phyloP scores from a whole-genome alignment of 2,797 vertebrate genomes.

The Lepidocolaptes lacrymiger region DNA sequence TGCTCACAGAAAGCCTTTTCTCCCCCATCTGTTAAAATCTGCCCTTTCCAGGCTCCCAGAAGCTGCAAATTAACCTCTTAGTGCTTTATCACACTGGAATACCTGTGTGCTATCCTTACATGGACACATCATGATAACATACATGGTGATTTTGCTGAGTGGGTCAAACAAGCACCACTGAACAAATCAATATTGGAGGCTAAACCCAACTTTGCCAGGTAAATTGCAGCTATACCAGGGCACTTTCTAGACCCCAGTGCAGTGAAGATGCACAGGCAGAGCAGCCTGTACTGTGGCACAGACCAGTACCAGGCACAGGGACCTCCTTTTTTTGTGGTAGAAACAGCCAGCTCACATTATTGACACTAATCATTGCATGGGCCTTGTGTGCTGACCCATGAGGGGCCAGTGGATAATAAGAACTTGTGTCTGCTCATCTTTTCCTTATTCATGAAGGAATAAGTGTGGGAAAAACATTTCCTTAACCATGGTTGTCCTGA shows the following conservation, averaged over 20 bases:
- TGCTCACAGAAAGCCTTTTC: background rate
- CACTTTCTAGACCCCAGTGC: background rate
- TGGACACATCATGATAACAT: background rate
- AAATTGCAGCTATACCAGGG: background rate
- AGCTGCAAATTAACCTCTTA: background rate
- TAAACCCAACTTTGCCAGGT: background rate
- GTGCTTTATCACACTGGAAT: background rate
- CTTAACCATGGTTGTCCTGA: background rate
- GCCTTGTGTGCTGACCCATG: background rate
- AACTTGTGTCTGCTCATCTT: background rate
- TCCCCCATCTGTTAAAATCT: background rate
- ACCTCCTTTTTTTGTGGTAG: background rate
- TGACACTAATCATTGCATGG: background rate
- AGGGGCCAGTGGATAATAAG: background rate
- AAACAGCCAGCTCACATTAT: background rate
- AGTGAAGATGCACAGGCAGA: background rate
- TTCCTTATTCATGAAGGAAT: background rate
- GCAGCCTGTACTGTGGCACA: background rate
- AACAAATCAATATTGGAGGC: background rate
- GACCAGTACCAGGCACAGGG: background rate
- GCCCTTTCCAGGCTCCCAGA: background rate
- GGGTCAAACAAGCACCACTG: background rate
- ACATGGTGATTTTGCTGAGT: background rate
- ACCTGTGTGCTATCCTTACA: rapidly evolving
- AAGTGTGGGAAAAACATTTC: background rate